Percentiles rank a stretch among this genome's conserved stretches.
phyloP scores from a whole-genome alignment of 2,113 vertebrate genomes.

The Misgurnus anguillicaudatus region DNA sequence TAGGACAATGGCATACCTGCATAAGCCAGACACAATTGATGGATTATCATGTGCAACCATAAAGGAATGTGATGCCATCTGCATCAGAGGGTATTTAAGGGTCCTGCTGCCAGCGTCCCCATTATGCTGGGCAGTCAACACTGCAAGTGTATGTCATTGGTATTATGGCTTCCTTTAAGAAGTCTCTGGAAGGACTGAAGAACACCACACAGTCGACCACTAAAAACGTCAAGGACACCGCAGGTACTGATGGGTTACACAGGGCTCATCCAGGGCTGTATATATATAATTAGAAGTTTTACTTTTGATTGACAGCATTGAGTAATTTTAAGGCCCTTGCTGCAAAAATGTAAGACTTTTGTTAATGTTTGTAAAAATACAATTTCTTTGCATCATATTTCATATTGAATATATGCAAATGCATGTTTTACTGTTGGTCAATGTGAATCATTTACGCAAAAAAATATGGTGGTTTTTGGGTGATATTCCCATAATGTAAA shows the following conservation, averaged over 20 bases:
- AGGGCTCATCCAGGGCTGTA: no score
- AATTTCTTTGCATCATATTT: no score
- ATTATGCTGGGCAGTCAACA: constrained; percentile 43
- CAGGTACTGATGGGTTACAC: constrained; percentile 63
- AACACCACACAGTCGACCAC: constrained; percentile 64
- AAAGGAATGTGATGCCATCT: constrained; percentile 59
- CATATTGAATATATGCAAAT: neutral
- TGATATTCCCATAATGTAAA: no score
- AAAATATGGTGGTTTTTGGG: no score
- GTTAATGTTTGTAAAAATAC: no score
- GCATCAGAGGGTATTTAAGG: constrained; percentile 71
- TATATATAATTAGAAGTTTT: no score
- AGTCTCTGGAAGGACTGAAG: constrained; percentile 72
- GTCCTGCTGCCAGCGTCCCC: constrained; percentile 5
- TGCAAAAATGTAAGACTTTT: no score
- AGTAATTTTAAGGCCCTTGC: no score
- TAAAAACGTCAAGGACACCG: constrained; percentile 67
- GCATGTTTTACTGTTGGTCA: neutral
- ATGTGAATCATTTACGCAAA: no score
- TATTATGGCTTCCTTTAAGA: constrained; percentile 75
- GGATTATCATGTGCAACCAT: constrained; percentile 69
- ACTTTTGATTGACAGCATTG: no score
- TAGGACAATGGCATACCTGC: constrained; percentile 62
- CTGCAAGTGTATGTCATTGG: constrained; percentile 38
- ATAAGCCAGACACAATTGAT: constrained; percentile 59